Evolutionary conservation across 2,113 vertebrate genomes (phyloP).

Genomic region (Phylloscopus trochiloides): DNA sequence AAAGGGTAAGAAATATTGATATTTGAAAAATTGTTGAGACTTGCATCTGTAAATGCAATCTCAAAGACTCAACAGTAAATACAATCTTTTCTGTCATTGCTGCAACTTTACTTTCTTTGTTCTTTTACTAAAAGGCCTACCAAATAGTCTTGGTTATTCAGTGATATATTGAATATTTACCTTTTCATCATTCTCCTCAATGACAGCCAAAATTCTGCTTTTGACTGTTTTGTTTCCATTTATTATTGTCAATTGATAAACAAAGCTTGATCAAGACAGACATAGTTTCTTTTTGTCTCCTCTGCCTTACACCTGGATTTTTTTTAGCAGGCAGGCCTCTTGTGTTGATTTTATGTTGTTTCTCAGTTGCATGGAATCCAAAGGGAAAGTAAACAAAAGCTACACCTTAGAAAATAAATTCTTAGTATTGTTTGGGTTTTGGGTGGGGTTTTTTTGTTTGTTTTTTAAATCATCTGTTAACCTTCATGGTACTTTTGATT

Average conservation of each 20-base stretch:
- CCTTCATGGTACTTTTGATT: not conserved
- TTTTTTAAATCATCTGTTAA: not conserved
- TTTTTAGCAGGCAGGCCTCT: not conserved
- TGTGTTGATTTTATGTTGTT: not conserved
- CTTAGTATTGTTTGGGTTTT: not conserved
- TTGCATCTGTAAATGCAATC: not conserved
- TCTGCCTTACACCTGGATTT: not conserved
- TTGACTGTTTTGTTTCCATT: not conserved
- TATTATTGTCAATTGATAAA: not conserved
- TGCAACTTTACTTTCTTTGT: not conserved
- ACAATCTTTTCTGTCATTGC: not conserved
- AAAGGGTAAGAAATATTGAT: conserved; percentile 48
- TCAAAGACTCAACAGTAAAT: not conserved
- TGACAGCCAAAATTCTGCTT: not conserved
- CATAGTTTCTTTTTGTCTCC: not conserved
- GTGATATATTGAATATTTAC: not conserved
- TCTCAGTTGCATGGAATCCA: not conserved
- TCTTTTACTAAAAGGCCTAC: not conserved
- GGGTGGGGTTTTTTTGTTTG: too few species aligned
- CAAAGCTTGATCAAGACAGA: not conserved
- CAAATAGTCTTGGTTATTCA: not conserved
- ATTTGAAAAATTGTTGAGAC: not conserved
- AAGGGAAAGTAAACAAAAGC: not conserved
- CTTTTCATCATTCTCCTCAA: not conserved
- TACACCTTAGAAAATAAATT: not conserved